Base-by-base conservation (phyloP, 2,797 vertebrate species). In the Rhinogobio ventralis region DNA sequence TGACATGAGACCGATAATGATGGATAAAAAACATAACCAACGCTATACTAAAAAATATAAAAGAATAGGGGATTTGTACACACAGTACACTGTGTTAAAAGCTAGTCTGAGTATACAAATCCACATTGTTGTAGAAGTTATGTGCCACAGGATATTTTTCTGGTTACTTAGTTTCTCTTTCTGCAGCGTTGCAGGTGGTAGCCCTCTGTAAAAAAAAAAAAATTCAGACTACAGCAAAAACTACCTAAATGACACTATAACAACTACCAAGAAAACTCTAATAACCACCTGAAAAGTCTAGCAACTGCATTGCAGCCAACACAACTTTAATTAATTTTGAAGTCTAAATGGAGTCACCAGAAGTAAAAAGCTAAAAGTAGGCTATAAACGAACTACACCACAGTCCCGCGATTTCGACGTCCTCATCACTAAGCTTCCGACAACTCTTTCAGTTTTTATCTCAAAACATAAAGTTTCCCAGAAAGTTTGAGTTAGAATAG, bases 1-100 rank as follows among this genome's bases (percentile, higher is more conserved):
- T 10, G 57, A 39, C 45, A 69, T 86, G 79, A 86, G 42, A 39
- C n/a, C 4, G 8, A 77, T 81, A 76, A 73, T 67, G 80, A 82
- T 5, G 64, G 36, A 15, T 75, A 45, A 73, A 53, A 51, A 73
- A 82, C 81, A 49, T 88, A 84, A 67, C 64, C 14, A 15, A 20
- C 0, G 57, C 5, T 84, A 64, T 55, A 77, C 23, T 57, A 17
- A 76, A 72, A n/a, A 28, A 46, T 25, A 72, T 28, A 62, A 20
- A 30, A 60, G 4, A 19, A 23, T 60, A 19, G 42, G 19, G 39
- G 60, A 42, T 62, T 78, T 33, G 0, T 74, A 28, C 39, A 20
- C 39, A 78, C 33, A 36, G 33, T 39, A 39, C 20, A 77, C 53
- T 60, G 20, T 42, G 55, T 36, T 39, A n/a, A 30, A 73, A 30